Evolutionary conservation across 2,888 invertebrate species (phyloP), one percentile per base, ranked within the genome.

Genomic region (Epirrita christyi): DNA sequence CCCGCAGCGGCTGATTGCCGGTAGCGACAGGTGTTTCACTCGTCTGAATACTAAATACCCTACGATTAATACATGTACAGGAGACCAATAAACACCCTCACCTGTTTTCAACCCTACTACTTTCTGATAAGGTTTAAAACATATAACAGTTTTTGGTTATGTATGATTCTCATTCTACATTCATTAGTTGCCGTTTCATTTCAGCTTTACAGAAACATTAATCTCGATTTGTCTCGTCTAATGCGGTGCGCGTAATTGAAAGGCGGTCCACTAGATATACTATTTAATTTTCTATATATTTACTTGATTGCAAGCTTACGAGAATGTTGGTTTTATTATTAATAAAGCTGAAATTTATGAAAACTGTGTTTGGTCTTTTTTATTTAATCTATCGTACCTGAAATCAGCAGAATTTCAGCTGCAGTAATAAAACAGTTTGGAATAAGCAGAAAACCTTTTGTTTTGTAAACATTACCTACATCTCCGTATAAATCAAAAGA

Each of bases 1-100:
- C 75, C 75, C 77, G 75, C 71, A 68, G 70, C 65, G 78, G 75
- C 76, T 83, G 81, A 83, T 84, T 83, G 81, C 80, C 73, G 72
- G 56, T 65, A 67, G 72, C 73, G 77, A 78, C 83, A 82, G 82
- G 80, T 82, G 83, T 72, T 71, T 74, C 70, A 76, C 70, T 76
- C 71, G 67, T 67, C 73, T 75, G 83, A 83, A 84, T 84, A 80
- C 76, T 76, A 81, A 83, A 76, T 80, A 76, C 71, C 64, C 67
- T 52, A 44, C 65, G 55, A 68, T 67, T 71, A 70, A 73, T 76
- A 57, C 63, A 65, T 54, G 63, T 63, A 61, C 65, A 61, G 28
- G 37, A 47, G 47, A 34, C 47, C 38, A 13, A 48, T 54, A 28
- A 53, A 40, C 49, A 14, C 7, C 21, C 46, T 42, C 13, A 45